A percentile compares a stretch with the other conserved stretches of the same genome.
Conservation (phyloP, 2,888 invertebrate genomes). For the Patella depressa region DNA sequence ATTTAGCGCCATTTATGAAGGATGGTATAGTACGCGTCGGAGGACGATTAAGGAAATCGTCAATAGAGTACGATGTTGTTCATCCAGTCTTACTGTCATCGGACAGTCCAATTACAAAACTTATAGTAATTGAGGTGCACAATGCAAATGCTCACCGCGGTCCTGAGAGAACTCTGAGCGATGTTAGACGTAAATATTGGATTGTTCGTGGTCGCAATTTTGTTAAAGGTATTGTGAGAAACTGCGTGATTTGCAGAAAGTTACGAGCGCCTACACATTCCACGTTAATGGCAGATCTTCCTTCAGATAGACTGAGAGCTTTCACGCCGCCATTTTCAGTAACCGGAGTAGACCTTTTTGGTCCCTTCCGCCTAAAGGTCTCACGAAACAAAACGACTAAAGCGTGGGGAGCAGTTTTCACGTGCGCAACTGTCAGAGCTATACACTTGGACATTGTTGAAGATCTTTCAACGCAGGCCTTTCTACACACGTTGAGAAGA, state of each 20-base stretch:
- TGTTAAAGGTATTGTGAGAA: conserved; percentile 9
- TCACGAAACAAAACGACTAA: conserved; percentile 15
- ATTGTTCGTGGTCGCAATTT: conserved; percentile 17
- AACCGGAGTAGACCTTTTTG: conserved; percentile 24
- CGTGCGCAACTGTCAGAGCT: conserved; percentile 19
- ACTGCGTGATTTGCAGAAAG: conserved; percentile 21
- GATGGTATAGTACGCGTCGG: conserved; percentile 16
- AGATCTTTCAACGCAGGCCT: conserved; percentile 20
- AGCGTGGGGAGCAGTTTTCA: conserved; percentile 28
- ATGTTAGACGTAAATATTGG: conserved; percentile 16
- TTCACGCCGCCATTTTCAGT: conserved; percentile 18
- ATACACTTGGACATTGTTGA: conserved; percentile 28
- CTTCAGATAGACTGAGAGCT: conserved; percentile 4
- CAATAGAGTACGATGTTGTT: background rate
- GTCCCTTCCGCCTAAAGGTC: conserved; percentile 17
- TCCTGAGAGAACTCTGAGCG: conserved; percentile 20
- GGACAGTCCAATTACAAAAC: background rate
- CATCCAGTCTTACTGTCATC: conserved; percentile 18
- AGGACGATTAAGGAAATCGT: conserved; percentile 18
- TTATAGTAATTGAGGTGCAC: conserved; percentile 15
- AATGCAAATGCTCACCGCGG: conserved; percentile 9
- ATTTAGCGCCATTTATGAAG: conserved; percentile 18
- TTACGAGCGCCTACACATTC: background rate
- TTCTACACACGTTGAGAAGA: conserved; percentile 24
- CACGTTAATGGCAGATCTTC: conserved; percentile 23